Base-by-base conservation (phyloP, 2,797 vertebrate species). In the Myotis vivesi region DNA sequence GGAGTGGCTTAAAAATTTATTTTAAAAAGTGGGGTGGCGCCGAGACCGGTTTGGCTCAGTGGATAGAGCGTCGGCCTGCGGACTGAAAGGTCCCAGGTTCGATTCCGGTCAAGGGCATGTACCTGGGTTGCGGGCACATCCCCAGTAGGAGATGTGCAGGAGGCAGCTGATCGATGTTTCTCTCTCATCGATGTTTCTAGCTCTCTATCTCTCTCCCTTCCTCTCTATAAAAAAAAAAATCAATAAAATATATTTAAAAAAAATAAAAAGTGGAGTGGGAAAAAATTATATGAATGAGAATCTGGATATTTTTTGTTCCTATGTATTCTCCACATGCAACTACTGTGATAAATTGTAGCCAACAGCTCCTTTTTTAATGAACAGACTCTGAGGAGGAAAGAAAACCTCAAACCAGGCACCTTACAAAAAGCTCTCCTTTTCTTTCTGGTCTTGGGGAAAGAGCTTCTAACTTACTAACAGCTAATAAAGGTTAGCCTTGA, bases 381-480 rank as follows among this genome's bases (percentile, higher is more conserved):
- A 86, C 10, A 86, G 44, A 51, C 28, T 73, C 16, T n/a, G 30
- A 53, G 1, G 38, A 38, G 49, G 53, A 5, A 13, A 23, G 3
- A 51, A 66, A 69, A 11, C 3, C 41, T 73, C 44, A 73, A 81
- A 75, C 36, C 75, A 87, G 68, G 82, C 66, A 77, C 30, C 38
- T 91, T 66, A 44, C 28, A 83, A 89, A 85, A 89, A 64, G 36
- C 17, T 76, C 59, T 51, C 62, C 25, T 91, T 91, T 72, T 88
- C 64, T 86, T 92, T 85, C 33, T 91, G 64, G 71, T 41, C 44
- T 46, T 71, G 12, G 57, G 46, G 57, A 80, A 69, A 77, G 3
- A 38, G 25, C 69, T 93, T 73, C 38, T 77, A 85, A 85, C 72
- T 49, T 75, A 57, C 36, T 23, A 86, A 76, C 38, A 95, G 95